A percentile compares a stretch with the other conserved stretches of the same genome.
Evolutionary conservation across 2,888 invertebrate species (phyloP).

Genomic region (Poecilus cupreus): DNA sequence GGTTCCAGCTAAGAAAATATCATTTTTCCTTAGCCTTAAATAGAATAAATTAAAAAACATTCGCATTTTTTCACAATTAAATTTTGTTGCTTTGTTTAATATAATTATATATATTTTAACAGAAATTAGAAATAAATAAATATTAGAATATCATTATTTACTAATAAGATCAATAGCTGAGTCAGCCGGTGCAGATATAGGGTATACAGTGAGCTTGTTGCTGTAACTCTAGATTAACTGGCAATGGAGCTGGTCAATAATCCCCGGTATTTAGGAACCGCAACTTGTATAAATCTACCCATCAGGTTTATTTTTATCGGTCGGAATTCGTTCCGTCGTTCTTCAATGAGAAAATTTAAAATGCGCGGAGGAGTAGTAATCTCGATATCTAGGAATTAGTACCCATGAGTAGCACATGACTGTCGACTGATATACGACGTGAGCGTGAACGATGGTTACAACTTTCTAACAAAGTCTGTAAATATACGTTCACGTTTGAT

Average conservation of each 20-base stretch:
- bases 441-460: neutral
- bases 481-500: conserved; percentile 28
- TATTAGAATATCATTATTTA: neutral
- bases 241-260: neutral
- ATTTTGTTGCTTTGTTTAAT: too few species aligned
- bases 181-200: too few species aligned
- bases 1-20: neutral
- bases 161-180: neutral
- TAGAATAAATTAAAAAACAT: too few species aligned
- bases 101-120: too few species aligned
- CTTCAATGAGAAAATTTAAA: conserved; percentile 6
- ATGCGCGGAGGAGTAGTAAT: neutral
- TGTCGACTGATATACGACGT: too few species aligned
- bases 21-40: neutral
- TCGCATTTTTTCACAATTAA: too few species aligned
- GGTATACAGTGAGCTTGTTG: neutral
- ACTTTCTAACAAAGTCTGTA: conserved; percentile 2
- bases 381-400: neutral
- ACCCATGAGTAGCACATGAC: neutral
- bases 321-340: conserved; percentile 8
- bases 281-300: conserved; percentile 12
- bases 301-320: conserved; percentile 25
- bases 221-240: too few species aligned
- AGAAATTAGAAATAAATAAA: too few species aligned
- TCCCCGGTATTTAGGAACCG: neutral